Evolutionary conservation across 2,888 invertebrate species (phyloP).

Genomic region (Ophonus ardosiacus): DNA sequence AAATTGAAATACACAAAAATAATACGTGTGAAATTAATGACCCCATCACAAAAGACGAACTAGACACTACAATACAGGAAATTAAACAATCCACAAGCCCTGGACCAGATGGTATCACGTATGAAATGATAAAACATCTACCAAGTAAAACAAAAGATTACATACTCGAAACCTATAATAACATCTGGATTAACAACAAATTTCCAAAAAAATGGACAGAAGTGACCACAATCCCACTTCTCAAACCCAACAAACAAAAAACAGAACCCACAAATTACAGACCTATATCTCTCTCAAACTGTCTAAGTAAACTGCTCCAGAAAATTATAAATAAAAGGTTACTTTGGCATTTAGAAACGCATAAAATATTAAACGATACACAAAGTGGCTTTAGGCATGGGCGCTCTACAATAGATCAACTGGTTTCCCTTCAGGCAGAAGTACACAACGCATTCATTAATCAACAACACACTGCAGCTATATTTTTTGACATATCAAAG

Average conservation of each 20-base stretch:
- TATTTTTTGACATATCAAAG: neutral
- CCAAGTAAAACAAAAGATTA: neutral
- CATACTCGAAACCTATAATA: neutral
- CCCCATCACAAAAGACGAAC: neutral
- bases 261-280: neutral
- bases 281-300: neutral
- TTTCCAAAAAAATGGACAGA: neutral
- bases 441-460: neutral
- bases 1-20: neutral
- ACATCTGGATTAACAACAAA: neutral
- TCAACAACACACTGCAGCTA: neutral
- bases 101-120: slow-evolving; percentile 1
- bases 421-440: neutral
- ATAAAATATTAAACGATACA: neutral
- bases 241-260: neutral
- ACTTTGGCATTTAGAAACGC: neutral
- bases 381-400: neutral
- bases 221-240: neutral
- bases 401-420: too few relatives aligned
- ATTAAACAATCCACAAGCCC: neutral
- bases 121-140: slow-evolving; percentile 3
- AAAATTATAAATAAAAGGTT: neutral
- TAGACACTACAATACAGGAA: neutral
- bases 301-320: neutral
- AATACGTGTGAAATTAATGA: neutral